Evolutionary conservation across 1,140 invertebrate genomes (phyloP), one percentile per base, ranked within the genome.

Genomic region (Dryas iulia): DNA sequence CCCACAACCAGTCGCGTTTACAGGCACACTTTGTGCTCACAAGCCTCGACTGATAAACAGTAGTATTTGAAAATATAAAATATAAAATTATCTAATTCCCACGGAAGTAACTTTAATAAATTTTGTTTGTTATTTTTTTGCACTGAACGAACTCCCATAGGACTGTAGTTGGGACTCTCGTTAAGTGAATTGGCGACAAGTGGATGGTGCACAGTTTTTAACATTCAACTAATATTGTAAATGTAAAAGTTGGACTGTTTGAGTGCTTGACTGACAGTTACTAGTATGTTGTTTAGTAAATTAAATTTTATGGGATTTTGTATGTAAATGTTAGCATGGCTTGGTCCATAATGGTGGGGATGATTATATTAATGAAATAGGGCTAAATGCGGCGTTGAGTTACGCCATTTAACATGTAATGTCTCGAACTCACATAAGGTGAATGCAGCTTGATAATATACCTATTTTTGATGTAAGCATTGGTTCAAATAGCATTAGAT

Each of bases 181-280:
- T 47, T 47, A 47, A 47, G 39, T 47, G 39, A 47, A 47, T 47
- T 47, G 39, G 39, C 35, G 35, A 47, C 39, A 47, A 47, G 39
- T 47, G 39, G 39, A 47, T 47, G 18, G 39, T 35, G 12, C 18
- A 47, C 39, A 47, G 39, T 47, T 47, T 47, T 47, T 47, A 47
- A 10, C 39, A 47, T 47, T 14, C 39, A 2, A 21, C 39, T 47
- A 47, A 47, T 47, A 18, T 18, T 18, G 18, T 47, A 47, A 18
- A 47, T 47, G 39, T 18, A 21, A 47, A 21, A 47, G 39, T 47
- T 47, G 18, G 14, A 6, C 8, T 21, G 7, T 39, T 39, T 18
- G 14, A 47, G 14, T 10, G 39, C 14, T 14, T 18, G n/a, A 14
- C 39, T 47, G 7, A 18, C 39, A 1, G 39, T 47, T 47, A n/a